Conservation (phyloP, 37 sponge, comb jelly and placozoan species). For the Crambe crambe region DNA sequence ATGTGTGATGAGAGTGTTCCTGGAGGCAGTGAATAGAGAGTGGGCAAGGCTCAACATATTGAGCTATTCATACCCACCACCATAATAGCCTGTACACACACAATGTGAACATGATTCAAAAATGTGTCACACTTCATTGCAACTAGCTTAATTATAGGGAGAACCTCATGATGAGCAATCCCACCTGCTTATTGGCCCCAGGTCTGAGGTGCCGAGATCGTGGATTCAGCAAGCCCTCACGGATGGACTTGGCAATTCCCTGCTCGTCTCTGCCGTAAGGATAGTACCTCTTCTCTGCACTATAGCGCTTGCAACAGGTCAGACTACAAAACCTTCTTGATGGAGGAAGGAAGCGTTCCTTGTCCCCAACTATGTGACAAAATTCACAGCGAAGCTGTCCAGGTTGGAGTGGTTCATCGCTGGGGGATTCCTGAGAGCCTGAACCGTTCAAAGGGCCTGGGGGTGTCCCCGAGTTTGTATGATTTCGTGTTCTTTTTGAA, state of each 20-base stretch:
- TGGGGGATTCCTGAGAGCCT: neutral
- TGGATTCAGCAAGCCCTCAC: constrained; percentile 58
- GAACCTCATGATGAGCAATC: neutral
- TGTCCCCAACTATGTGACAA: constrained; percentile 32
- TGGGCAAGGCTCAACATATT: too few species aligned
- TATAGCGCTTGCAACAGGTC: constrained; percentile 73
- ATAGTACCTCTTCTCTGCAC: constrained; percentile 55
- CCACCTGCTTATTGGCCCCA: neutral
- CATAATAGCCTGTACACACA: neutral
- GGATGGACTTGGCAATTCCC: constrained; percentile 60
- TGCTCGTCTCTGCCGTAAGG: constrained; percentile 70
- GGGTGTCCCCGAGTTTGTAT: neutral
- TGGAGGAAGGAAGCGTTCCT: constrained; percentile 43
- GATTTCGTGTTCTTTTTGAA: neutral
- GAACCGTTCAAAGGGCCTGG: neutral
- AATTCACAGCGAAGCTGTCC: constrained; percentile 55
- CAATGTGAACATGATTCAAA: neutral
- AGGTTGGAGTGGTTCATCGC: constrained; percentile 5
- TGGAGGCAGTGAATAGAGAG: too few species aligned
- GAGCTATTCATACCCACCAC: neutral
- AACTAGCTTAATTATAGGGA: neutral
- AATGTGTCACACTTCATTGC: neutral
- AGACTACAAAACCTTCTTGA: constrained; percentile 65
- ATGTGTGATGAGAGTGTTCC: too few species aligned
- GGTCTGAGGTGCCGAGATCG: neutral